A percentile compares a stretch with the other conserved stretches of the same genome.
phyloP scores from a whole-genome alignment of 2,888 invertebrate genomes.

The Odiellus spinosus region DNA sequence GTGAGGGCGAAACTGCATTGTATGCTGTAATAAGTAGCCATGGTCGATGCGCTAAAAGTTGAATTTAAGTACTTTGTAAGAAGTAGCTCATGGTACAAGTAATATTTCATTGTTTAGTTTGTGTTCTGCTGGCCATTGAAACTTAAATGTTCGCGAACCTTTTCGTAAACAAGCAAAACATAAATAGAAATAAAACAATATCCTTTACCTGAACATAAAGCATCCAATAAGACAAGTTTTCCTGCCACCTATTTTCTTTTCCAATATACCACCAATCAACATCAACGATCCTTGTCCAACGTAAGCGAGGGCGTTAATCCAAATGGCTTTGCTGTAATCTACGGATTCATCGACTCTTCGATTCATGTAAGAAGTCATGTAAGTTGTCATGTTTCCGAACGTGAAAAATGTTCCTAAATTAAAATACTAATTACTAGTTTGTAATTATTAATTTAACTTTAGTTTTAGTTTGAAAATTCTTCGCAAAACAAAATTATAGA shows the following conservation, averaged over 20 bases:
- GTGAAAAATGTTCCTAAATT: slow-evolving; percentile 23
- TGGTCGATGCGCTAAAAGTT: no score
- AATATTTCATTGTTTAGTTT: no score
- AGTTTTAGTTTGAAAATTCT: no score
- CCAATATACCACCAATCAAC: slow-evolving; percentile 26
- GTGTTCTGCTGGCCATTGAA: no score
- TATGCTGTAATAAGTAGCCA: background rate
- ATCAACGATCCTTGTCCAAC: slow-evolving; percentile 27
- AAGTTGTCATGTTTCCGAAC: slow-evolving; percentile 23
- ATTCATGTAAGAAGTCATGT: slow-evolving; percentile 22
- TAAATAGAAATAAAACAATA: no score
- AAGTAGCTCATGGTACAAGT: no score
- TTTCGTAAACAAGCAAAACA: no score
- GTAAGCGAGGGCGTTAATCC: slow-evolving; percentile 24
- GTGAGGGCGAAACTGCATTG: background rate
- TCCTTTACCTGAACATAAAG: slow-evolving; percentile 25
- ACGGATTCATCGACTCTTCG: slow-evolving; percentile 10
- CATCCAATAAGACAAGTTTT: slow-evolving; percentile 25
- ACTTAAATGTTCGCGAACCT: no score
- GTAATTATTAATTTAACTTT: no score
- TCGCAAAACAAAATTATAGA: no score
- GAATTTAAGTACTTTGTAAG: no score
- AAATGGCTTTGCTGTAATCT: slow-evolving; percentile 19
- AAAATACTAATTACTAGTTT: no score
- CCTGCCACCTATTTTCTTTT: slow-evolving; percentile 24